Conservation (phyloP, 2,888 invertebrate species). For the Tenthredo amoena region DNA sequence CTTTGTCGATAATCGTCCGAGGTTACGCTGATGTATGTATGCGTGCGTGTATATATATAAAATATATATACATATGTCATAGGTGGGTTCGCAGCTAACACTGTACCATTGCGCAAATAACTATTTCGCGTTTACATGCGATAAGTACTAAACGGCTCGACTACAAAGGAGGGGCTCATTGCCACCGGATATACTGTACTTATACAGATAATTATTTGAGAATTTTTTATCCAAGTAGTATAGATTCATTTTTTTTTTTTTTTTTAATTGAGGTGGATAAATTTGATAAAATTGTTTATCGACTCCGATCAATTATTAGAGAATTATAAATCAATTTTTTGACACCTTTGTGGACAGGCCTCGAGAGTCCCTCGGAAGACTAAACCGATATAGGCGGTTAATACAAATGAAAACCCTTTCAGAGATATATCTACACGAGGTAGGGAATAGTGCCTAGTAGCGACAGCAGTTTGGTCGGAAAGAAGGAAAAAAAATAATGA, state of each 20-base stretch:
- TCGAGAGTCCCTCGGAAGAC: neutral
- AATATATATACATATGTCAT: neutral
- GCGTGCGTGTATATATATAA: neutral
- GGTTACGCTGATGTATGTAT: neutral
- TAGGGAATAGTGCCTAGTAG: neutral
- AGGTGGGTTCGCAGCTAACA: neutral
- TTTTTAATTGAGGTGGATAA: neutral
- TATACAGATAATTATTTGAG: neutral
- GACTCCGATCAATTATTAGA: neutral
- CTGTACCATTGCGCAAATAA: neutral
- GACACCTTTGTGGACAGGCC: slow-evolving; percentile 1
- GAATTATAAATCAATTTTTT: neutral
- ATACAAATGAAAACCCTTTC: slow-evolving; percentile 21
- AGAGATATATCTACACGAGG: neutral
- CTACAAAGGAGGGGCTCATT: neutral
- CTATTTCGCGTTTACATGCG: slow-evolving; percentile 2
- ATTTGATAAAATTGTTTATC: neutral
- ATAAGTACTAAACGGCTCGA: neutral
- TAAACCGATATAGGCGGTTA: neutral
- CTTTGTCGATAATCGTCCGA: slow-evolving; percentile 4
- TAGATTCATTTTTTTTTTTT: neutral
- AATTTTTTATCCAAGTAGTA: neutral
- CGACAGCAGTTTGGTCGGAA: neutral
- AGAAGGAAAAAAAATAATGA: neutral
- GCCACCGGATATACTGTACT: neutral